Percentiles rank a stretch among this genome's conserved stretches.
Evolutionary conservation across 2,113 vertebrate genomes (phyloP).

Genomic region (Seriola dumerili): DNA sequence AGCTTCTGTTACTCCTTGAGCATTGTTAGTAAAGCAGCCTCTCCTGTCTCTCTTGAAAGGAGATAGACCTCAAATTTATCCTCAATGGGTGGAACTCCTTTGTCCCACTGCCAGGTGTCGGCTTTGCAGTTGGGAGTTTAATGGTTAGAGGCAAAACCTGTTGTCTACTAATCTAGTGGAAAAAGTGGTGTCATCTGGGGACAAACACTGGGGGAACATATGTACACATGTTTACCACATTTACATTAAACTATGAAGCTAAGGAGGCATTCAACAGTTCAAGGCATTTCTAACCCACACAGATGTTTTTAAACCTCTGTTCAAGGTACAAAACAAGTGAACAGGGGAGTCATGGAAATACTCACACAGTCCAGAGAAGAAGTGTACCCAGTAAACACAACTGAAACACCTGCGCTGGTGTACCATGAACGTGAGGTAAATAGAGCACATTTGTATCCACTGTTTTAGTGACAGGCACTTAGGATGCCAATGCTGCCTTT

Average conservation of each 20-base stretch:
- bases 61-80: background rate
- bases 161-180: background rate
- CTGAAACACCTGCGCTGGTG: background rate
- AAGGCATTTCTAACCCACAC: background rate
- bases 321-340: background rate
- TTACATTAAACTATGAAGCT: background rate
- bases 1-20: background rate
- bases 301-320: background rate
- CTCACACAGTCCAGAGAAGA: background rate
- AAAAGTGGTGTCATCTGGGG: background rate
- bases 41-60: background rate
- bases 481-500: background rate
- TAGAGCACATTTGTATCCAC: background rate
- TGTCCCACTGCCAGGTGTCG: background rate
- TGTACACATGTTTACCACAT: background rate
- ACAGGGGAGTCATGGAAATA: background rate
- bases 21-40: conserved; percentile 7
- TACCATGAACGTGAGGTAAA: background rate
- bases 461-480: background rate
- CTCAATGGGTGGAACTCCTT: background rate
- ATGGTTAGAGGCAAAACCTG: conserved; percentile 1
- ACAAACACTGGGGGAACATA: background rate
- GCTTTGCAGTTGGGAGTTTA: background rate
- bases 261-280: background rate
- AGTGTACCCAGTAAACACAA: background rate